Percentiles rank a stretch among this genome's conserved stretches.
phyloP scores from a whole-genome alignment of 2,797 vertebrate species.

The Mareca strepera region DNA sequence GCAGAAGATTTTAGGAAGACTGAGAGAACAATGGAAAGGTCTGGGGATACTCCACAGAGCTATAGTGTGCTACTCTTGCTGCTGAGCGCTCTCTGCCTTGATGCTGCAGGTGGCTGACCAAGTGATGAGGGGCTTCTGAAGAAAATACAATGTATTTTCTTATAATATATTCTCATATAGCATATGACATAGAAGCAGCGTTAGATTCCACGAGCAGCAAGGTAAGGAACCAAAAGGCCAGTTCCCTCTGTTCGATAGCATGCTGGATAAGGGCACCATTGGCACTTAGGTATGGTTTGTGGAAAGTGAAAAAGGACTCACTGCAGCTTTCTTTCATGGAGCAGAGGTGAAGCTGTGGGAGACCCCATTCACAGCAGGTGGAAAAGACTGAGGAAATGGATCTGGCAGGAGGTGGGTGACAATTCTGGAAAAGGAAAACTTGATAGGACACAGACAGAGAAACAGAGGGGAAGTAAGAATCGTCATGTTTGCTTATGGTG shows the following conservation, averaged over 20 bases:
- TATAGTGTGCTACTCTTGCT: neutral
- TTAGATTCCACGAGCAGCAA: neutral
- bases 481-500: neutral
- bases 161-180: no score
- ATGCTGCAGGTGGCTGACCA: neutral
- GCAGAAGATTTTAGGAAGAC: neutral
- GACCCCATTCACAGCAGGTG: neutral
- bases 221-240: neutral
- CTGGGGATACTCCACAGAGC: neutral
- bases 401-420: neutral
- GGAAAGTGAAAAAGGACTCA: neutral
- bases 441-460: neutral
- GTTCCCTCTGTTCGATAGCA: neutral
- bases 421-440: neutral
- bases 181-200: neutral
- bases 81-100: rapidly evolving
- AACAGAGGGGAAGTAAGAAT: neutral
- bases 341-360: neutral
- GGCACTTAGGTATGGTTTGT: neutral
- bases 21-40: neutral
- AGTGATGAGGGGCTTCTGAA: neutral
- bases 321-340: neutral
- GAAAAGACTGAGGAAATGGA: neutral
- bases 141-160: neutral
- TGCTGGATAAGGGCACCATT: rapidly evolving